These are phyloP conservation scores for Sinotaia quadrata DNA, from an alignment of 2,888 invertebrate species.

Conservation along the genomic window DNA sequence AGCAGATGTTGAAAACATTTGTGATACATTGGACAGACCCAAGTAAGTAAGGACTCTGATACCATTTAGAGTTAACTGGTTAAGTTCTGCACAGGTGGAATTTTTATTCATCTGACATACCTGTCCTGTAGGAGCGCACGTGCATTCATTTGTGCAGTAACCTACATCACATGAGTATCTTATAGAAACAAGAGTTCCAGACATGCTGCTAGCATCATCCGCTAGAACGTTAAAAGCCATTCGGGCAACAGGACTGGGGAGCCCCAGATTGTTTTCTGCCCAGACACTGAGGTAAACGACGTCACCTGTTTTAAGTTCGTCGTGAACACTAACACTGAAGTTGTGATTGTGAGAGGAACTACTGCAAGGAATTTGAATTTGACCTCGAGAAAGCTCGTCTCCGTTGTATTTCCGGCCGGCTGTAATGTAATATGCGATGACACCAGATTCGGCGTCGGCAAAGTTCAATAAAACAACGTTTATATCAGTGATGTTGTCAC, in stretches of 20 bases:
- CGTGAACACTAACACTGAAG: not conserved
- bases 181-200: slow-evolving; percentile 30
- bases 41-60: not conserved
- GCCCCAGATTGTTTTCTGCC: slow-evolving; percentile 40
- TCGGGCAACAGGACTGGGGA: not conserved
- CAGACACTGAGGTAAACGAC: slow-evolving; percentile 35
- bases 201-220: not conserved
- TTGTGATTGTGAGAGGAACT: not conserved
- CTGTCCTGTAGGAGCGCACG: slow-evolving; percentile 36
- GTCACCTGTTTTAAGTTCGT: not conserved
- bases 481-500: too few relatives aligned
- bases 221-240: slow-evolving; percentile 14
- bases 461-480: too few relatives aligned
- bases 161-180: slow-evolving; percentile 36
- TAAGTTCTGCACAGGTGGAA: not conserved
- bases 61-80: too few relatives aligned
- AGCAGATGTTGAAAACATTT: slow-evolving; percentile 20
- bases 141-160: slow-evolving; percentile 39
- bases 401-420: slow-evolving; percentile 1
- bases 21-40: not conserved
- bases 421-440: slow-evolving; percentile 24
- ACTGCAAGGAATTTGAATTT: not conserved
- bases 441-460: slow-evolving; percentile 38
- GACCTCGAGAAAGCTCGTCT: not conserved
- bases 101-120: slow-evolving; percentile 30